These are phyloP conservation scores for Seriola dumerili DNA, from an alignment of 2,113 vertebrate genomes.

Conservation along the genomic window DNA sequence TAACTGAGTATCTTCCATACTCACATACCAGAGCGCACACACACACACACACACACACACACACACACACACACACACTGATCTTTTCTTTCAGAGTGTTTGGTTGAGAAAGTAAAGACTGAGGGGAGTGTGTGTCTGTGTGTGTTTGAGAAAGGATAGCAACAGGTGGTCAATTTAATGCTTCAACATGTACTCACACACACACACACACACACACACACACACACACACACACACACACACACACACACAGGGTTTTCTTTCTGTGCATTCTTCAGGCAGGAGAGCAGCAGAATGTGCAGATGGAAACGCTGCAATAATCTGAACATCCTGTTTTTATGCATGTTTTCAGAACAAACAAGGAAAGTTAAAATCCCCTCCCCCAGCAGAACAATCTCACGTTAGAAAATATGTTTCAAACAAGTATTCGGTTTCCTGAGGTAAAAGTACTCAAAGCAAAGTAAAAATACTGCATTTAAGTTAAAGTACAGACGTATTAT, in stretches of 20 bases:
- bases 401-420: no score
- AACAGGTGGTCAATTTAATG: slow-evolving; percentile 71
- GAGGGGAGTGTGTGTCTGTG: slow-evolving; percentile 47
- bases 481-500: no score
- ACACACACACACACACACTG: slow-evolving; percentile 30
- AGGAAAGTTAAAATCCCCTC: no score
- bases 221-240: slow-evolving; percentile 6
- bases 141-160: slow-evolving; percentile 56
- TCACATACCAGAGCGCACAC: slow-evolving; percentile 33
- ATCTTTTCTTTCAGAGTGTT: slow-evolving; percentile 47
- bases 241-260: background rate
- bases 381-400: no score
- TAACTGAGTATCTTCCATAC: background rate
- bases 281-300: no score
- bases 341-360: no score
- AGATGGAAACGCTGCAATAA: no score
- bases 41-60: background rate
- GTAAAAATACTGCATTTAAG: no score
- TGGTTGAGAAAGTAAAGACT: slow-evolving; percentile 62
- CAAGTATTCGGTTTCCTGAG: no score
- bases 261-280: no score
- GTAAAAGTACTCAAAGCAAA: no score
- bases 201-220: slow-evolving; percentile 28
- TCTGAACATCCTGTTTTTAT: no score
- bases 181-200: slow-evolving; percentile 18